Evolutionary conservation across 2,113 vertebrate genomes (phyloP), one percentile per base, ranked within the genome.

Genomic region (Struthio camelus): DNA sequence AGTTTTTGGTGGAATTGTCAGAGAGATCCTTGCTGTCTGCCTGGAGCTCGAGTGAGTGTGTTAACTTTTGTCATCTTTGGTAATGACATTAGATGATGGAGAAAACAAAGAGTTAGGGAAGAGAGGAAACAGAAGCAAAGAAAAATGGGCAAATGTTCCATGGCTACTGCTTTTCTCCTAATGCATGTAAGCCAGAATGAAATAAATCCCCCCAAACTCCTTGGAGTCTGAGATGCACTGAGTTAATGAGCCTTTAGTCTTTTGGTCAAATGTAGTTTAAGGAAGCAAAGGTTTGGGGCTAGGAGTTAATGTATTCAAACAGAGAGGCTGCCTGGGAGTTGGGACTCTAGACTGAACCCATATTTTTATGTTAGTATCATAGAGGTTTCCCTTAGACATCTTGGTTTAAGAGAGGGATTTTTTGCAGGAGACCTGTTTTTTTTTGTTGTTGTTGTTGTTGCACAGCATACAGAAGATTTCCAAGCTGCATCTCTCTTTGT

Each of bases 161-260:
- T 15, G 46, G 12, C 6, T 85, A n/a, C 53, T 64, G 19, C 13
- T 34, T 80, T 87, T 58, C 58, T 65, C 12, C 6, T 44, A 14
- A 6, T 67, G 40, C 9, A 1, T 9, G 34, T 48, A 64, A 90
- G 71, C 8, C n/a, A 40, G 56, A 71, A 25, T 32, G 4, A 15
- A 53, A 2, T 44, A 51, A 40, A 19, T 8, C 3, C 17, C 15
- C 18, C n/a, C 10, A 22, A 67, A 51, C 1, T 22, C 22, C 20
- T n/a, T 0, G 0, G 1, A 2, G 12, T 6, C 25, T 15, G 42
- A 70, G 53, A 11, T 7, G 30, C 19, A 19, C 13, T 67, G n/a
- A 61, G 20, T 32, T 86, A 78, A 75, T 10, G 50, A 78, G 8
- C 38, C 44, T n/a, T 36, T 67, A 13, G 28, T 38, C 27, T 76